Evolutionary conservation across 2,888 invertebrate species (phyloP).

Genomic region (Trachelus tabidus): DNA sequence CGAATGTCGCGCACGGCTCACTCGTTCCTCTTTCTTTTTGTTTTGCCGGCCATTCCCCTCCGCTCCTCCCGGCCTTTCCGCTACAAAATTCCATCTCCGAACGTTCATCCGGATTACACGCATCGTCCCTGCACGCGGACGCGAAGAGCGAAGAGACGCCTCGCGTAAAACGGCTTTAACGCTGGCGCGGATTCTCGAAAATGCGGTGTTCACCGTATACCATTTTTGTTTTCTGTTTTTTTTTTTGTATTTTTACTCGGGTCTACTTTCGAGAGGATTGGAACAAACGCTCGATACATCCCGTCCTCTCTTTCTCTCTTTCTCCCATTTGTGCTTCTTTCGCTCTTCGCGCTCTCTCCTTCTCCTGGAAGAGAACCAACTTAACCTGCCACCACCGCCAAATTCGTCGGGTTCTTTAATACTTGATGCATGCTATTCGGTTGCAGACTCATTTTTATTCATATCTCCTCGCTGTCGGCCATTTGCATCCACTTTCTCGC

Average conservation of each 20-base stretch:
- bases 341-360: no score
- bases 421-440: slow-evolving; percentile 29
- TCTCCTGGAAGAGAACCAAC: no score
- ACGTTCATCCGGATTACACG: slow-evolving; percentile 34
- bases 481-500: slow-evolving; percentile 3
- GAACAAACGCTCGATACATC: no score
- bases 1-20: no score
- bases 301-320: no score
- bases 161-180: slow-evolving; percentile 27
- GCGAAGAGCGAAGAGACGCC: slow-evolving; percentile 25
- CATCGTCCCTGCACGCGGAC: slow-evolving; percentile 22
- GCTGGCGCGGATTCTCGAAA: slow-evolving; percentile 5
- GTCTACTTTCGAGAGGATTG: no score
- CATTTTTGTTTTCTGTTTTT: no score
- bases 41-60: no score
- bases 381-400: no score
- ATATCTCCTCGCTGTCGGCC: slow-evolving; percentile 19
- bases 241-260: no score
- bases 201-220: slow-evolving; percentile 23
- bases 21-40: no score
- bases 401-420: slow-evolving; percentile 18
- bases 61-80: slow-evolving; percentile 14
- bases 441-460: slow-evolving; percentile 22
- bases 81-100: slow-evolving; percentile 24
- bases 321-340: no score